Evolutionary conservation across 2,888 invertebrate genomes (phyloP), one percentile per base, ranked within the genome.

Genomic region (Agrochola circellaris): DNA sequence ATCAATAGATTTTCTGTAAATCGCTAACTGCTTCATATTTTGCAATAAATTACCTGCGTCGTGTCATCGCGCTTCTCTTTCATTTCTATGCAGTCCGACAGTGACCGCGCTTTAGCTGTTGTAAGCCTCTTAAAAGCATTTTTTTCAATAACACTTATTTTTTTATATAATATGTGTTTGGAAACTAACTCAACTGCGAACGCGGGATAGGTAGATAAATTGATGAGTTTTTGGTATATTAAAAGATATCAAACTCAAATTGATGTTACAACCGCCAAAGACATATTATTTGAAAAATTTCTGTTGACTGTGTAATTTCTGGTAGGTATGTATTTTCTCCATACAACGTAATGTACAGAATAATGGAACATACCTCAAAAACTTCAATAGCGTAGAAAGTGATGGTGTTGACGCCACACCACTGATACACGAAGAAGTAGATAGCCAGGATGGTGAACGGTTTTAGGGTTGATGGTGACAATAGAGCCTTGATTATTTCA

Each of bases 381-480:
- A 98, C 97, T 87, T 97, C 97, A 7, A 98, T 97, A 8, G 98
- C 97, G 87, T 98, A 98, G 88, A 98, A 98, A 0, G 98, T 98
- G 45, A 98, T 95, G 1, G 97, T 97, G 85, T 98, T 98, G 20
- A 98, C 97, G 0, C 98, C 98, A 72, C 97, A 97, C 97, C 97
- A 98, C 89, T 98, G 98, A 91, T 98, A 98, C 71, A 98, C 97
- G 90, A 97, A 96, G 93, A 98, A 98, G 90, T 98, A 98, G 0
- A 97, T 84, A 4, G 97, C 97, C 2, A 98, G 93, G 67, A 98
- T 97, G 0, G 95, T 92, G 87, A 97, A 98, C 0, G 98, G 98
- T 85, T 97, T 98, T 67, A 98, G 89, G 0, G 98, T 96, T 13
- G 97, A 97, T 0, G 98, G 97, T 0, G 97, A 95, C 17, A 97